phyloP scores from a whole-genome alignment of 2,888 invertebrate genomes.

The Pseudolycoriella hygida region DNA sequence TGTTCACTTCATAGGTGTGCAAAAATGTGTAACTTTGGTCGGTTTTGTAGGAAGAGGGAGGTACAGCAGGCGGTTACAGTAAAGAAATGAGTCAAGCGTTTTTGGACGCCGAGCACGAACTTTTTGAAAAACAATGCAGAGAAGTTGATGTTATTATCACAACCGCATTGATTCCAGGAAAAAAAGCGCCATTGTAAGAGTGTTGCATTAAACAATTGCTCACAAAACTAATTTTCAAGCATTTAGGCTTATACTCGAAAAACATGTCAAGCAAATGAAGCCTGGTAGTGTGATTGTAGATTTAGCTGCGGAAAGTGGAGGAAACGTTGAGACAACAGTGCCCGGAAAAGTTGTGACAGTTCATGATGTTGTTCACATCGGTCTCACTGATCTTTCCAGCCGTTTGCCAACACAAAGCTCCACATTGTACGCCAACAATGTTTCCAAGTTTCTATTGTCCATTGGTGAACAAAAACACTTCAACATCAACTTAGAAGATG shows the following conservation, averaged over 20 bases:
- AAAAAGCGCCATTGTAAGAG: conserved; percentile 47
- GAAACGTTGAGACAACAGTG: conserved; percentile 65
- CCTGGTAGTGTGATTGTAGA: conserved; percentile 82
- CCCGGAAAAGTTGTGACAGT: conserved; percentile 57
- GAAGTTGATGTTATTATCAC: conserved; percentile 75
- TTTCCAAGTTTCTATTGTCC: conserved; percentile 60
- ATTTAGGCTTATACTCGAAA: conserved; percentile 12
- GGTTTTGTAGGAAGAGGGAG: conserved; percentile 42
- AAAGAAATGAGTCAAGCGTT: conserved; percentile 78
- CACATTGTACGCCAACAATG: conserved; percentile 79
- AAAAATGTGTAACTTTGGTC: neutral
- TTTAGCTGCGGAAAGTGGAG: conserved; percentile 75
- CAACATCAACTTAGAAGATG: conserved; percentile 64
- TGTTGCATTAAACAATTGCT: neutral
- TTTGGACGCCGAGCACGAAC: conserved; percentile 65
- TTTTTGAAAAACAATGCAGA: conserved; percentile 71
- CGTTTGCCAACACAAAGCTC: conserved; percentile 73
- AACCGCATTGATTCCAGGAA: conserved; percentile 81
- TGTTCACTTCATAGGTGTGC: neutral
- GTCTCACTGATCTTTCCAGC: conserved; percentile 69
- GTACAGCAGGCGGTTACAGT: conserved; percentile 58
- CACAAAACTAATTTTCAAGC: neutral
- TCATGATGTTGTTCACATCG: conserved; percentile 70
- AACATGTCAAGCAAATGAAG: conserved; percentile 40
- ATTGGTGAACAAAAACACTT: conserved; percentile 49